These are phyloP conservation scores for Neoaliturus tenellus DNA, from an alignment of 2,888 invertebrate genomes.

Conservation along the genomic window DNA sequence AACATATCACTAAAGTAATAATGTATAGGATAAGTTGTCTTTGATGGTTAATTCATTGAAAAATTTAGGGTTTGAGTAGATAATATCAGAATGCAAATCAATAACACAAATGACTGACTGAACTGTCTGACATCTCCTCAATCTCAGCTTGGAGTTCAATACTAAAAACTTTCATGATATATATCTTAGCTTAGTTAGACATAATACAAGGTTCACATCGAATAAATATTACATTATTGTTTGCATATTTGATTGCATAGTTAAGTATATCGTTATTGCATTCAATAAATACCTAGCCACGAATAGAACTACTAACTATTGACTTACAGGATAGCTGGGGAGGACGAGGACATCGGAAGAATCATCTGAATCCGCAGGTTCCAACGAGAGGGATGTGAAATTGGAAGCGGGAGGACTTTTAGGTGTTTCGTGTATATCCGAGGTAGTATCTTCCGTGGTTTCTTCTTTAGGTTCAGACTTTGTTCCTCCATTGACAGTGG, in stretches of 20 bases:
- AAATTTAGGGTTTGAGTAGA: no score
- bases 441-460: background rate
- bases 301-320: conserved; percentile 39
- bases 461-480: conserved; percentile 3
- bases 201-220: conserved; percentile 32
- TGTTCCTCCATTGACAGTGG: conserved; percentile 16
- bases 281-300: conserved; percentile 45
- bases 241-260: conserved; percentile 53
- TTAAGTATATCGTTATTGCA: conserved; percentile 51
- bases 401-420: conserved; percentile 26
- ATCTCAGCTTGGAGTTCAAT: conserved; percentile 8
- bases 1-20: no score
- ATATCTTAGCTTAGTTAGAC: conserved; percentile 31
- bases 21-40: no score
- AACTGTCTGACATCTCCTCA: background rate
- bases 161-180: conserved; percentile 38
- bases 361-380: conserved; percentile 31
- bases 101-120: no score
- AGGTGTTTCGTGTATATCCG: background rate
- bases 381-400: conserved; percentile 36
- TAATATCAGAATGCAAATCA: no score
- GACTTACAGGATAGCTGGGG: conserved; percentile 40
- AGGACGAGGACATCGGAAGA: conserved; percentile 22
- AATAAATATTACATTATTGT: conserved; percentile 51
- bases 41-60: no score